Conservation (phyloP, 2,888 invertebrate genomes). For the Callyntrura guangdongensis region DNA sequence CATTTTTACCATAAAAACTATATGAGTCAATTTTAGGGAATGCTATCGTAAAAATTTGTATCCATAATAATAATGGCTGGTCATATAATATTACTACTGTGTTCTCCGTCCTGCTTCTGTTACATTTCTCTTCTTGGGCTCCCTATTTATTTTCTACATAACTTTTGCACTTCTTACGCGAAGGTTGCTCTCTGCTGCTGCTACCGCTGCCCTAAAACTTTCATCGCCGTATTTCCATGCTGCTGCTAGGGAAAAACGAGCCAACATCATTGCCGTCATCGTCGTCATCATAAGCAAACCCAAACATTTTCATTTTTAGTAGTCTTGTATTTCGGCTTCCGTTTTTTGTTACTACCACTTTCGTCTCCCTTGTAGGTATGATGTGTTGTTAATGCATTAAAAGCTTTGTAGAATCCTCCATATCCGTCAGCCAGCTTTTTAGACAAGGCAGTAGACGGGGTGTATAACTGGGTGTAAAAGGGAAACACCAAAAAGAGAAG, state of each 20-base stretch:
- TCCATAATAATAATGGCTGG: slow-evolving; percentile 67
- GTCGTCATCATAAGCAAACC: slow-evolving; percentile 43
- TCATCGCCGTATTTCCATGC: slow-evolving; percentile 26
- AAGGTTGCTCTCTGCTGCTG: not conserved
- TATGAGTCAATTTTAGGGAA: slow-evolving; percentile 63
- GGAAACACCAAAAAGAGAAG: slow-evolving; percentile 46
- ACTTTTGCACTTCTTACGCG: slow-evolving; percentile 15
- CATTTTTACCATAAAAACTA: slow-evolving; percentile 64
- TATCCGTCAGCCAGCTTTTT: slow-evolving; percentile 66
- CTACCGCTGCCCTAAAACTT: slow-evolving; percentile 16
- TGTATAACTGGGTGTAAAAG: slow-evolving; percentile 42
- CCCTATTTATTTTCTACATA: slow-evolving; percentile 28
- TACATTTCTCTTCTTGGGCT: slow-evolving; percentile 31
- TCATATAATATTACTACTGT: slow-evolving; percentile 62
- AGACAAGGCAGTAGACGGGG: slow-evolving; percentile 17
- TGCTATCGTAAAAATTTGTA: slow-evolving; percentile 72
- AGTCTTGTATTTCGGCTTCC: slow-evolving; percentile 72
- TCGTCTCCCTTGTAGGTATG: slow-evolving; percentile 11
- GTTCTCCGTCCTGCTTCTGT: not conserved
- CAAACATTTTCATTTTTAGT: slow-evolving; percentile 58
- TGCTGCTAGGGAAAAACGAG: slow-evolving; percentile 35
- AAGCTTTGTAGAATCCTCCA: slow-evolving; percentile 66
- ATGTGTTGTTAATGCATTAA: slow-evolving; percentile 75
- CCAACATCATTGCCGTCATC: not conserved
- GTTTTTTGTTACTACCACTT: slow-evolving; percentile 59